Base-by-base conservation (phyloP, 2,797 vertebrate genomes). In the Sparidentex hasta region DNA sequence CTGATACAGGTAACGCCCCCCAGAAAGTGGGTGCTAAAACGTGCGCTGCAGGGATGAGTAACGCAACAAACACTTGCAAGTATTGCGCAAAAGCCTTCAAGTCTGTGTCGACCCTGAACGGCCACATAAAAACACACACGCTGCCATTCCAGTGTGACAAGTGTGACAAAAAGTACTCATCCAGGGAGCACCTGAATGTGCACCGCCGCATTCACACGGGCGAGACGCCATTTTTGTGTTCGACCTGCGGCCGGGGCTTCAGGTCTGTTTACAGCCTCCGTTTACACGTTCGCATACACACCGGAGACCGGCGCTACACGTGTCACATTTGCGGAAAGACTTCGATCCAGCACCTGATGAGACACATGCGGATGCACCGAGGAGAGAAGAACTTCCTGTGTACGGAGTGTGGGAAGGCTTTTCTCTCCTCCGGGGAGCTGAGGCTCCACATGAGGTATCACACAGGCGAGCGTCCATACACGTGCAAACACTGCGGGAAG, bases 341-440 rank as follows among this genome's bases (percentile, higher is more conserved):
- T 7, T 84, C 84, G 1, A 62, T 76, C 77, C 84, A 84, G 33
- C 84, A 84, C 12, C 47, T 80, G 64, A 2, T 33, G 1, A 79
- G 87, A 55, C 87, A 87, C 82, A 83, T 89, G 77, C 74, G 78
- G 50, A 89, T 85, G 87, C 87, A 88, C 74, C 6, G 78, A 47
- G 87, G 82, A 29, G 44, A 46, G 16, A 46, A 46, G 44, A 46
- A 46, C 44, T 46, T 14, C 13, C 44, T 46, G 44, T 46, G 84
- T 5, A 74, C 82, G 0, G 87, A 85, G 9, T 87, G 87, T 0
- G 87, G 87, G 8, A 89, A 85, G 75, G 58, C 82, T 8, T 89
- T 87, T 33, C 78, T 87, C 20, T 74, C 83, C 27, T 76, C 44
- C 14, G 44, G 44, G 16, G 44, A 46, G 44, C 16, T 46, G 11